These are phyloP conservation scores for Conus canariensis DNA, from an alignment of 2,888 invertebrate genomes.

Conservation along the genomic window DNA sequence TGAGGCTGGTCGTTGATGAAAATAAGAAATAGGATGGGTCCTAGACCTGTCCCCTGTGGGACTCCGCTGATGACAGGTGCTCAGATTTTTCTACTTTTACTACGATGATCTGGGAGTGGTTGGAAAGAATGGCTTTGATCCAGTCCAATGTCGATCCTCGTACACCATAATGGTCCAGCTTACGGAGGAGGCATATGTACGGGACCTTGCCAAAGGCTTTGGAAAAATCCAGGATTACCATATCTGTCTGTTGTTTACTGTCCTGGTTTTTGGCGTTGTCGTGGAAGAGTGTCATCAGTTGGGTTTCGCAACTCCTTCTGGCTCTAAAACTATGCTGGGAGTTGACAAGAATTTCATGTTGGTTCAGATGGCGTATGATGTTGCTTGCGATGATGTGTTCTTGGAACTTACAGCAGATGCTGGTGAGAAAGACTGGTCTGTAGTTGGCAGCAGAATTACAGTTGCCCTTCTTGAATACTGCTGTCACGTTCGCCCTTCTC, in stretches of 20 bases:
- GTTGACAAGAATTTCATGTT: not conserved
- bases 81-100: not conserved
- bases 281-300: not conserved
- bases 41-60: conserved; percentile 4
- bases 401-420: not conserved
- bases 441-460: not conserved
- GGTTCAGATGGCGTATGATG: not conserved
- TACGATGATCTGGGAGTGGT: not conserved
- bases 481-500: not conserved
- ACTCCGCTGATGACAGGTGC: not conserved
- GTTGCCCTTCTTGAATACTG: not conserved
- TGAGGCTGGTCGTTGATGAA: not conserved
- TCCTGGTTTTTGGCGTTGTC: not conserved
- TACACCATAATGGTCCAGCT: not conserved
- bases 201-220: not conserved
- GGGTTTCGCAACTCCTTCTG: not conserved
- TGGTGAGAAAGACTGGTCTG: not conserved
- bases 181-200: not conserved
- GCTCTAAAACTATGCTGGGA: not conserved
- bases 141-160: conserved; percentile 10
- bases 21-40: conserved; percentile 5
- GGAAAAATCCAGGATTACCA: not conserved
- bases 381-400: not conserved
- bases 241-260: not conserved
- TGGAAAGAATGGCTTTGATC: not conserved